Conservation (phyloP, 2,888 invertebrate genomes). For the Pinctada fucata region DNA sequence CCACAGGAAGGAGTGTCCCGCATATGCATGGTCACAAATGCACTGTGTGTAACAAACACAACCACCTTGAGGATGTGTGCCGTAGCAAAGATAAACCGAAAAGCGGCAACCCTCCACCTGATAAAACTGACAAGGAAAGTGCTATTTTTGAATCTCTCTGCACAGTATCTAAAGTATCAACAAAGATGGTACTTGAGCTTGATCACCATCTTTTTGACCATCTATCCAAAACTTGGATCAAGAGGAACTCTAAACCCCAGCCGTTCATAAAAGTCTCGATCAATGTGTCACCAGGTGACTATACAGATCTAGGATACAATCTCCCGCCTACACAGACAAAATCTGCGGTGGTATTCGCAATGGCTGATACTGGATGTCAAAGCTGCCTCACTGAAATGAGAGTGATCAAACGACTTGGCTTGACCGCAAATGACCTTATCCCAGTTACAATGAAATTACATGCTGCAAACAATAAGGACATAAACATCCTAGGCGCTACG, state of each 20-base stretch:
- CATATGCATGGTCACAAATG: constrained; percentile 47
- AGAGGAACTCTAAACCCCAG: constrained; percentile 43
- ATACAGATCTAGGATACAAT: constrained; percentile 42
- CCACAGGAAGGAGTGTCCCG: constrained; percentile 45
- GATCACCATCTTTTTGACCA: constrained; percentile 54
- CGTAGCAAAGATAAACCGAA: constrained; percentile 40
- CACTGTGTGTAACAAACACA: constrained; percentile 34
- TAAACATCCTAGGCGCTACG: constrained; percentile 53
- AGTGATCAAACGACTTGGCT: constrained; percentile 47
- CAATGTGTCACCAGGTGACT: constrained; percentile 38
- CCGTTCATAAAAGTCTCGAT: constrained; percentile 38
- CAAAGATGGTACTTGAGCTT: constrained; percentile 13
- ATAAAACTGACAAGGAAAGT: constrained; percentile 7
- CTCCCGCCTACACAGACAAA: constrained; percentile 10
- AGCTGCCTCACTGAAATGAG: constrained; percentile 55
- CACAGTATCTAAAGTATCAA: background rate
- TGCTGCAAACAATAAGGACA: constrained; percentile 57
- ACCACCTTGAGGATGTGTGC: constrained; percentile 50
- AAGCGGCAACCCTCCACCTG: background rate
- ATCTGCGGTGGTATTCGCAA: constrained; percentile 31
- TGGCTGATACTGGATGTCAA: constrained; percentile 56
- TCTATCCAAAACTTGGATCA: constrained; percentile 41
- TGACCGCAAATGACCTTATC: constrained; percentile 51
- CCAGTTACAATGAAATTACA: constrained; percentile 61
- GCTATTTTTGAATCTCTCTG: constrained; percentile 45